Conservation (phyloP, 2,113 vertebrate species). For the Plecotus auritus region DNA sequence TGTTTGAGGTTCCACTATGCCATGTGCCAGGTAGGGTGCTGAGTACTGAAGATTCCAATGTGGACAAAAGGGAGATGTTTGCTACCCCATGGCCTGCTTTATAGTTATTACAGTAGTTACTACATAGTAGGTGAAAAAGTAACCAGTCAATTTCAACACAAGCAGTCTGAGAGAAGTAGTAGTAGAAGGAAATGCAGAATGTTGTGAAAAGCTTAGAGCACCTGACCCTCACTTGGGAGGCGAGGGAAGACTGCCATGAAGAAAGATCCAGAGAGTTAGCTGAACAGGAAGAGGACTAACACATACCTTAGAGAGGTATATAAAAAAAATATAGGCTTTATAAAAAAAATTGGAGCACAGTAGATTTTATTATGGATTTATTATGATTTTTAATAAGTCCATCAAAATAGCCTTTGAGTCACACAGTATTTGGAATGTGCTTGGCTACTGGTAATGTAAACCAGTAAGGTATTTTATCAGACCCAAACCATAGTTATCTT, state of each 20-base stretch:
- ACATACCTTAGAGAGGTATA: not conserved
- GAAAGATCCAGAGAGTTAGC: not conserved
- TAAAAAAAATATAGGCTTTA: too few species aligned
- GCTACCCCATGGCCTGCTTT: fast-evolving
- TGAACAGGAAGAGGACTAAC: not conserved
- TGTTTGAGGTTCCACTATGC: not conserved
- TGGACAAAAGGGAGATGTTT: not conserved
- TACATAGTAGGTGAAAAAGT: too few species aligned
- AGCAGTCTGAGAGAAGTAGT: too few species aligned
- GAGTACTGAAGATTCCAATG: not conserved
- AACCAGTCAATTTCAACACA: not conserved
- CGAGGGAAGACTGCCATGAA: not conserved
- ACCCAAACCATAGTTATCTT: not conserved
- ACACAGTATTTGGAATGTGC: not conserved
- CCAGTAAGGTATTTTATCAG: not conserved
- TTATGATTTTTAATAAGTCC: not conserved
- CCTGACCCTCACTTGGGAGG: not conserved
- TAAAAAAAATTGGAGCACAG: not conserved
- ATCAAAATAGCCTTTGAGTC: not conserved
- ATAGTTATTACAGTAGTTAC: not conserved
- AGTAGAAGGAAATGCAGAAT: not conserved
- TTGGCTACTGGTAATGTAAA: not conserved
- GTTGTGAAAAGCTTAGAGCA: not conserved
- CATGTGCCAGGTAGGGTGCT: not conserved
- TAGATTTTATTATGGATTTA: not conserved